These are phyloP conservation scores for Saxidomus purpurata DNA, from an alignment of 1,140 invertebrate genomes.

Conservation along the genomic window DNA sequence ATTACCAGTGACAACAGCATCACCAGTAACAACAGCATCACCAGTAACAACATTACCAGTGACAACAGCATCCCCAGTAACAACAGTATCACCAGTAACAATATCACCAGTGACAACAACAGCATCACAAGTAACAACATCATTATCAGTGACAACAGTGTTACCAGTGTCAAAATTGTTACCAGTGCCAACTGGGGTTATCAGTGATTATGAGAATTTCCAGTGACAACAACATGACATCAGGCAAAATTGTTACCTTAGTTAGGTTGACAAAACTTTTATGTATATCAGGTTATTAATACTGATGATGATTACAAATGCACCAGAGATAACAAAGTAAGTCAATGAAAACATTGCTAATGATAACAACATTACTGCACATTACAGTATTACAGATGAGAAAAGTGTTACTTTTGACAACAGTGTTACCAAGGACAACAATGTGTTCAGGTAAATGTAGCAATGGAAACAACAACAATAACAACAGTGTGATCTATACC, in stretches of 20 bases:
- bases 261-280: no score
- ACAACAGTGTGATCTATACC: background rate
- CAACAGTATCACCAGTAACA: background rate
- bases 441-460: background rate
- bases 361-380: no score
- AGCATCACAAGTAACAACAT: background rate
- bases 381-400: background rate
- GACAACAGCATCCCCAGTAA: background rate
- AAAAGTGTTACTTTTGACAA: background rate
- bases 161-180: background rate
- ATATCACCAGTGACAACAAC: no score
- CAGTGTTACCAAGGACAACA: background rate
- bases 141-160: background rate
- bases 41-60: background rate
- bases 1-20: background rate
- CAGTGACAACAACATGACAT: no score
- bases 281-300: no score
- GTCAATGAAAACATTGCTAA: no score
- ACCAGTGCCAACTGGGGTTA: no score
- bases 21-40: background rate
- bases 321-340: no score
- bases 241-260: no score
- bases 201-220: no score
- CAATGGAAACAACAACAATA: conserved; percentile 25
- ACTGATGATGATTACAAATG: no score